Evolutionary conservation across 2,797 vertebrate genomes (phyloP).

Genomic region (Propithecus perrieri): DNA sequence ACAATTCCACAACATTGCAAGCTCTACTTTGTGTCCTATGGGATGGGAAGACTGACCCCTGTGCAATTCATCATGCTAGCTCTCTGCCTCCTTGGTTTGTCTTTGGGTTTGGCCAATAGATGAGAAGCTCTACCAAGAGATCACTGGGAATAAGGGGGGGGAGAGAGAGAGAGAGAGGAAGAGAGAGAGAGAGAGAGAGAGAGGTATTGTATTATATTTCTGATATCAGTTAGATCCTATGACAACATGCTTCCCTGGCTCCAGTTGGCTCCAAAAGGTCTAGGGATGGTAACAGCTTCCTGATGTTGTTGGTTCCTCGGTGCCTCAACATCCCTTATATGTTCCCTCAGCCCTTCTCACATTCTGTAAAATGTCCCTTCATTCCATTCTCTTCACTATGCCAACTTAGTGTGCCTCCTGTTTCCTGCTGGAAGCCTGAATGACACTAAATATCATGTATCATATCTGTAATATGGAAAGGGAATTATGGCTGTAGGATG

Average conservation of each 20-base stretch:
- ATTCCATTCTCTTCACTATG: neutral
- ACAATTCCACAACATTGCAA: neutral
- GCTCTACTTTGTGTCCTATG: neutral
- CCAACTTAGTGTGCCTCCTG: neutral
- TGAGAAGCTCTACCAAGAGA: neutral
- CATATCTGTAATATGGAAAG: neutral
- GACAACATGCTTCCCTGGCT: neutral
- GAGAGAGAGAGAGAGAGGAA: too few relatives aligned
- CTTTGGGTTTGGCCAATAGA: neutral
- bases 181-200: too few relatives aligned
- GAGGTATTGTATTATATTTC: neutral
- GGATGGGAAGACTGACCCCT: neutral
- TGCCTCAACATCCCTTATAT: neutral
- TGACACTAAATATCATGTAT: neutral
- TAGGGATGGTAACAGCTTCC: neutral
- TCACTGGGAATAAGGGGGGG: neutral
- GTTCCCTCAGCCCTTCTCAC: neutral
- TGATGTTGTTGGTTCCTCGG: neutral
- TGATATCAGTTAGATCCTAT: neutral
- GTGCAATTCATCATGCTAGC: neutral
- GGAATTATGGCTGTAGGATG: neutral
- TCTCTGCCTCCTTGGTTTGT: neutral
- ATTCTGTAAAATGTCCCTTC: neutral
- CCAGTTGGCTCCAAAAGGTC: neutral
- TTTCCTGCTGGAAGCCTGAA: neutral